Evolutionary conservation across 30 jellyfish, hydroid and myxozoan genomes (phyloP).

Genomic region (Cassiopea andromeda): DNA sequence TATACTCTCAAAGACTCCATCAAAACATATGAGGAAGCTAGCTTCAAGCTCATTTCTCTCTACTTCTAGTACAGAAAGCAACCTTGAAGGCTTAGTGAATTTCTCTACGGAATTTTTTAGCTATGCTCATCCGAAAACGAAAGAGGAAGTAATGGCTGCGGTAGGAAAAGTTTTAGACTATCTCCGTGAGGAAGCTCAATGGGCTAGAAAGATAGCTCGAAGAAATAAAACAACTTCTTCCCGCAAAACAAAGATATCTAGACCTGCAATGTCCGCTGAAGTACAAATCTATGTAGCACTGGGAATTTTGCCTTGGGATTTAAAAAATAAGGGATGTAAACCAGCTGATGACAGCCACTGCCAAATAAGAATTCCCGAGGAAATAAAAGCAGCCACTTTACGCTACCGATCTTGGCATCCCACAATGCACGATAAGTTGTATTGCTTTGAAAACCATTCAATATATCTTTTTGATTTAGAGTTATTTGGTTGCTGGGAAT

Average conservation of each 20-base stretch:
- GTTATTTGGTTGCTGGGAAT: conserved; percentile 65
- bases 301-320: conserved; percentile 72
- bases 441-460: conserved; percentile 69
- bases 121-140: conserved; percentile 29
- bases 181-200: conserved; percentile 16
- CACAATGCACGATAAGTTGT: conserved; percentile 51
- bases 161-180: conserved; percentile 21
- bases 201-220: conserved; percentile 19
- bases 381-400: conserved; percentile 20
- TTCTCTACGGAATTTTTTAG: background rate
- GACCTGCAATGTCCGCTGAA: conserved; percentile 16
- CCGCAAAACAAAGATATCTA: background rate
- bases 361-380: conserved; percentile 43
- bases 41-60: background rate
- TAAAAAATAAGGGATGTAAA: conserved; percentile 16
- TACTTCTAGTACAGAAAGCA: background rate
- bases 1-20: background rate
- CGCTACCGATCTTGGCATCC: conserved; percentile 56
- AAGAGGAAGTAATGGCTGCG: conserved; percentile 34
- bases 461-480: conserved; percentile 40
- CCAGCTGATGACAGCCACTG: conserved; percentile 35
- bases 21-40: background rate
- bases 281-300: conserved; percentile 14
- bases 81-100: background rate
- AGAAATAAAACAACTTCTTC: conserved; percentile 21